Conservation (phyloP, 2,113 vertebrate species). For the Zeus faber region DNA sequence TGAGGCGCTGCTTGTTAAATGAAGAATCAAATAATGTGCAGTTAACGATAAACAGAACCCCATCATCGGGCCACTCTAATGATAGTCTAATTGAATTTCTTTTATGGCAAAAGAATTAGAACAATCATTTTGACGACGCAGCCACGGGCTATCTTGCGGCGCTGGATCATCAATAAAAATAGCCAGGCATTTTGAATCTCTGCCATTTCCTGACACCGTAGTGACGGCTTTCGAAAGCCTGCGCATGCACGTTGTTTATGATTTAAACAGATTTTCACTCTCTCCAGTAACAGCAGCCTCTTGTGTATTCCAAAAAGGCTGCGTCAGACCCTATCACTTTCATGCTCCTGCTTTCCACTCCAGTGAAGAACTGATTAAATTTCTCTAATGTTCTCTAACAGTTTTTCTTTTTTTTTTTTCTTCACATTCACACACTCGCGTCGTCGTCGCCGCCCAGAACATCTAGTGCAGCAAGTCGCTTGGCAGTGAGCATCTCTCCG, state of each 20-base stretch:
- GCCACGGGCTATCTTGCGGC: slow-evolving; percentile 61
- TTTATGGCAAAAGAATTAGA: slow-evolving; percentile 67
- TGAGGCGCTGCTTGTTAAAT: slow-evolving; percentile 76
- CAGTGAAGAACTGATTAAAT: slow-evolving; percentile 56
- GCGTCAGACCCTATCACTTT: slow-evolving; percentile 20
- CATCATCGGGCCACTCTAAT: slow-evolving; percentile 72
- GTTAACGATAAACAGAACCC: slow-evolving; percentile 74
- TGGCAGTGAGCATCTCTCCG: no score
- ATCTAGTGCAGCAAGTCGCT: no score
- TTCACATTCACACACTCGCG: no score
- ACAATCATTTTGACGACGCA: slow-evolving; percentile 64
- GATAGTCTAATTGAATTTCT: slow-evolving; percentile 73
- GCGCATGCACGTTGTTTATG: slow-evolving; percentile 37
- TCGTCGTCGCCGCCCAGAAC: no score
- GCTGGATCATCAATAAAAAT: slow-evolving; percentile 55
- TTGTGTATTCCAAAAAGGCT: slow-evolving; percentile 8
- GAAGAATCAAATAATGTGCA: slow-evolving; percentile 75
- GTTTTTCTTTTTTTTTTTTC: slow-evolving; percentile 22
- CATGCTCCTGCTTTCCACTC: slow-evolving; percentile 36
- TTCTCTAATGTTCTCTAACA: slow-evolving; percentile 42
- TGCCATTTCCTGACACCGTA: slow-evolving; percentile 25
- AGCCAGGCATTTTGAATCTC: slow-evolving; percentile 48
- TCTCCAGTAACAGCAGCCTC: neutral
- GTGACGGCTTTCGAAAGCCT: slow-evolving; percentile 20
- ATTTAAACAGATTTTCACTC: slow-evolving; percentile 22